Evolutionary conservation across 2,113 vertebrate genomes (phyloP).

Genomic region (Ancistrus triradiatus): DNA sequence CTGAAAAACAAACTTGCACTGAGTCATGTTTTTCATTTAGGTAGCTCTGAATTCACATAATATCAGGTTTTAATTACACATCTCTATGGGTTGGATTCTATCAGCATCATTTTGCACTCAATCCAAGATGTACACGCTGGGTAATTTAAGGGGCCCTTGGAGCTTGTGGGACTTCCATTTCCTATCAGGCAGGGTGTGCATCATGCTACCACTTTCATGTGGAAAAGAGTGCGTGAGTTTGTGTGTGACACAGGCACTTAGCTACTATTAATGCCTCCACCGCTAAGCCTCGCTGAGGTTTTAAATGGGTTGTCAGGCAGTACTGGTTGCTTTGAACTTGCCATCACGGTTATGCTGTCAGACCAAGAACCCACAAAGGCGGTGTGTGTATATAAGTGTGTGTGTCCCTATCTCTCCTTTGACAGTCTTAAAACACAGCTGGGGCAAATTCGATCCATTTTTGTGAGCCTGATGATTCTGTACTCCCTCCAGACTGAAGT

Average conservation of each 20-base stretch:
- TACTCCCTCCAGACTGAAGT: constrained; percentile 31
- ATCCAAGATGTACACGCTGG: constrained; percentile 18
- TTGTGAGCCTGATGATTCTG: constrained; percentile 36
- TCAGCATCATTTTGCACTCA: constrained; percentile 23
- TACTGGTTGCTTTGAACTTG: constrained; percentile 41
- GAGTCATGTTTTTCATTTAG: constrained; percentile 15
- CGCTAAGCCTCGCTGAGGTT: constrained; percentile 43
- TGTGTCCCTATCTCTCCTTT: constrained; percentile 18
- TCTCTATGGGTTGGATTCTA: constrained; percentile 32
- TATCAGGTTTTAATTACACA: constrained; percentile 47
- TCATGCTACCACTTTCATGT: constrained; percentile 42
- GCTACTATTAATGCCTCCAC: constrained; percentile 42
- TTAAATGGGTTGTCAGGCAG: constrained; percentile 40
- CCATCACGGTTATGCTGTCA: constrained; percentile 33
- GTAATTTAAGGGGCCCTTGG: constrained; percentile 44
- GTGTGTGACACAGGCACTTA: constrained; percentile 45
- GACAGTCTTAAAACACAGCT: constrained; percentile 43
- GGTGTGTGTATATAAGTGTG: constrained; percentile 13
- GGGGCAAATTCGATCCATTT: constrained; percentile 44
- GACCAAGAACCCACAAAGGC: constrained; percentile 30
- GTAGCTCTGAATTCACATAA: constrained; percentile 20
- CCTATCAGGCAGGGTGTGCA: constrained; percentile 32
- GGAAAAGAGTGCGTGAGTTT: constrained; percentile 32
- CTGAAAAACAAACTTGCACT: constrained; percentile 24
- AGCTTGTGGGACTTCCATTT: constrained; percentile 38